phyloP scores from a whole-genome alignment of 2,113 vertebrate genomes.

The Oreotrochilus melanogaster region DNA sequence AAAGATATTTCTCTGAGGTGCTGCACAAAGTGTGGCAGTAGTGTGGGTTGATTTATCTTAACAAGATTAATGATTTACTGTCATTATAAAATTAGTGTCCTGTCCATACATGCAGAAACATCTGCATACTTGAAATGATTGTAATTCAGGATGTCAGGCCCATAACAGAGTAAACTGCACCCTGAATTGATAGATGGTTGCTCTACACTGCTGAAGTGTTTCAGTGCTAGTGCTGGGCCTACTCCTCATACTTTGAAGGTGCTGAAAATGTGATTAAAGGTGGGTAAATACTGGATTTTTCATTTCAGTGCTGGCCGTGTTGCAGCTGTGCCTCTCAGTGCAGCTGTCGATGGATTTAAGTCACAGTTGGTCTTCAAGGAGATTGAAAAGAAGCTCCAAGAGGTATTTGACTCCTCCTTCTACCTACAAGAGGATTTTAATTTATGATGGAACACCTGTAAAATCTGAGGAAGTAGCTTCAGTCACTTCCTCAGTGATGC shows the following conservation, averaged over 20 bases:
- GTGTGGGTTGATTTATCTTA: background rate
- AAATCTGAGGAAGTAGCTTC: background rate
- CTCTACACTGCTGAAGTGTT: background rate
- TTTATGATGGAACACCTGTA: background rate
- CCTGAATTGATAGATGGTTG: background rate
- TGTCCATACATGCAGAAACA: background rate
- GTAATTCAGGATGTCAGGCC: background rate
- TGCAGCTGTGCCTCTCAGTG: constrained; percentile 78
- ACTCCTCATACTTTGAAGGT: background rate
- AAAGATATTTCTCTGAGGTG: background rate
- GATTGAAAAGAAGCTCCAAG: constrained; percentile 89
- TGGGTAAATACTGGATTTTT: background rate
- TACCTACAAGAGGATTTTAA: background rate
- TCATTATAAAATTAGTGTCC: background rate
- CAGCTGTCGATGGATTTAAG: constrained; percentile 87
- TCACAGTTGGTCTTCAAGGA: constrained; percentile 88
- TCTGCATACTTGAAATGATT: background rate
- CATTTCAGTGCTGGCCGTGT: constrained; percentile 74
- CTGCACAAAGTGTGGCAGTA: background rate
- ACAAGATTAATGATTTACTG: background rate
- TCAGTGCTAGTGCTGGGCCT: background rate
- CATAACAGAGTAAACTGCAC: background rate
- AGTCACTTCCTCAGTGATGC: background rate
- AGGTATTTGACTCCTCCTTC: constrained; percentile 79
- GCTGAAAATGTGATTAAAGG: background rate